Base-by-base conservation (phyloP, 2,797 vertebrate genomes). In the Cheirogaleus major region DNA sequence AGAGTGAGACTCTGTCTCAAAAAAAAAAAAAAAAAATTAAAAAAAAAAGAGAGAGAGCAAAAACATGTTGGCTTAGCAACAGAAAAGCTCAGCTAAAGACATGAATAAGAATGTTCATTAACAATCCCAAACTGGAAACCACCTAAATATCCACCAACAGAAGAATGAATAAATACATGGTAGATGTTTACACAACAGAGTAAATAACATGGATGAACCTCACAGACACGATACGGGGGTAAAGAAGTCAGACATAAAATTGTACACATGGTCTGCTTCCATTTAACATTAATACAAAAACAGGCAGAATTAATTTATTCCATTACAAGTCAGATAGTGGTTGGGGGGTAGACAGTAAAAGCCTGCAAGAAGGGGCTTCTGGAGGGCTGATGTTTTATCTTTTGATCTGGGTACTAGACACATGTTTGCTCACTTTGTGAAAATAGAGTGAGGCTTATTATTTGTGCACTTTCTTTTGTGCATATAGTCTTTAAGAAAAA, bases 21-120 rank as follows among this genome's bases (percentile, higher is more conserved):
- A n/a, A n/a, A n/a, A n/a, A n/a, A n/a, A n/a, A n/a, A n/a, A n/a
- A n/a, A n/a, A n/a, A n/a, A n/a, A n/a, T n/a, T n/a, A n/a, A n/a
- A n/a, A n/a, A n/a, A n/a, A n/a, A n/a, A n/a, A n/a, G n/a, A n/a
- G 38, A 55, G n/a, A 81, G 41, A 91, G 13, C 83, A 67, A 43
- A 84, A 48, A 67, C 61, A 17, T n/a, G 57, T 73, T 90, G 91
- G 20, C 67, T 90, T 91, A 43, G 91, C 80, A 84, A 92, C 30
- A 67, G 84, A 14, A 75, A 45, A 79, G 41, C 67, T 91, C 72
- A 79, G 27, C 63, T 50, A 65, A 72, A 57, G 38, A 48, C 69
- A 20, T 7, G 61, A 57, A 86, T n/a, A 41, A 18, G 70, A 55
- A 73, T 45, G 72, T 52, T 67, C 45, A 32, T 59, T 69, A 57